phyloP scores from a whole-genome alignment of 2,113 vertebrate genomes.

The Hypomesus transpacificus region DNA sequence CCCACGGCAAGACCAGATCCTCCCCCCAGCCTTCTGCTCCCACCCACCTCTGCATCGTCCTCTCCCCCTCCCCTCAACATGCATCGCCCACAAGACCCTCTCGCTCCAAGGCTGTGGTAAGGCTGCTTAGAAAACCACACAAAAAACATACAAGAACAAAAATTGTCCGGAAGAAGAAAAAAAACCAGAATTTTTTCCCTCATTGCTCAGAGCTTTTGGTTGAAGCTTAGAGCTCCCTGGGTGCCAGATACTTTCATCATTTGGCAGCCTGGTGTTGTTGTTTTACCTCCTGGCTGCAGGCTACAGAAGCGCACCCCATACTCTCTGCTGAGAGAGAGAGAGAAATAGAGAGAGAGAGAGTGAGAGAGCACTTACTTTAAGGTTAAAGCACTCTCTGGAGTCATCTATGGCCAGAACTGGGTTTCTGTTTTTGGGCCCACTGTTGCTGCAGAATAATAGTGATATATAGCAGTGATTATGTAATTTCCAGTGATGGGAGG shows the following conservation, averaged over 20 bases:
- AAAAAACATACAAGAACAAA: slow-evolving; percentile 15
- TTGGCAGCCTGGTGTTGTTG: slow-evolving; percentile 70
- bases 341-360: slow-evolving; percentile 5
- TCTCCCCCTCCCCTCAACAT: background rate
- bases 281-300: slow-evolving; percentile 74
- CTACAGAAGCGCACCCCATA: slow-evolving; percentile 60
- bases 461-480: slow-evolving; percentile 60
- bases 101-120: slow-evolving; percentile 65
- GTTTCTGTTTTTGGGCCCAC: background rate
- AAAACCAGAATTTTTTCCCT: slow-evolving; percentile 43
- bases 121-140: slow-evolving; percentile 46
- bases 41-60: too few relatives aligned
- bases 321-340: slow-evolving; percentile 52
- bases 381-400: slow-evolving; percentile 42
- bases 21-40: background rate
- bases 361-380: slow-evolving; percentile 25
- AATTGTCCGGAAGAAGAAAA: slow-evolving; percentile 62
- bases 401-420: slow-evolving; percentile 39
- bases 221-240: slow-evolving; percentile 68
- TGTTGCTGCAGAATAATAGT: slow-evolving; percentile 59
- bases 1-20: background rate
- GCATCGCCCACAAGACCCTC: slow-evolving; percentile 57
- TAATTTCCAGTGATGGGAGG: slow-evolving; percentile 64
- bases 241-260: slow-evolving; percentile 76
- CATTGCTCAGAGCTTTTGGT: slow-evolving; percentile 70